phyloP scores from a whole-genome alignment of 2,113 vertebrate genomes.

The Misgurnus mizolepis region DNA sequence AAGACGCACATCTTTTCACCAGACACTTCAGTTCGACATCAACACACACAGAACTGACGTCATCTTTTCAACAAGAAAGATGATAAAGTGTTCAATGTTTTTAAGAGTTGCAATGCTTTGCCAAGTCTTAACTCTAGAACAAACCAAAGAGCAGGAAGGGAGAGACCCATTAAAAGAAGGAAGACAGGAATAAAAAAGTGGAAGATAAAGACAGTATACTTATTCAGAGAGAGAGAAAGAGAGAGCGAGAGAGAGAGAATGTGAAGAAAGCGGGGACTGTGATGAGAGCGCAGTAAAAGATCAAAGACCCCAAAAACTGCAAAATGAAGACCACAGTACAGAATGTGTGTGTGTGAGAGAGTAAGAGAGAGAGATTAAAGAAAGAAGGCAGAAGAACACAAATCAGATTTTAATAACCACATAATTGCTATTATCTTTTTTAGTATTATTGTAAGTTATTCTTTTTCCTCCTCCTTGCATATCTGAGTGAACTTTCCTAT shows the following conservation, averaged over 20 bases:
- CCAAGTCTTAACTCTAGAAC: constrained; percentile 28
- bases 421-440: constrained; percentile 47
- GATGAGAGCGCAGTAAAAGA: constrained; percentile 31
- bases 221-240: constrained; percentile 16
- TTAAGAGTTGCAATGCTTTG: constrained; percentile 13
- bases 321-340: constrained; percentile 8
- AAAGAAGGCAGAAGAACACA: constrained; percentile 25
- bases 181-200: constrained; percentile 8
- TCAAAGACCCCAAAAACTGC: constrained; percentile 31
- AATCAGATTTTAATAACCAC: constrained; percentile 63
- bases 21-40: constrained; percentile 6
- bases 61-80: constrained; percentile 42
- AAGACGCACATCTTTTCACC: not conserved
- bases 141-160: constrained; percentile 21
- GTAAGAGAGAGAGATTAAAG: not conserved
- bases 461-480: constrained; percentile 45
- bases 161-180: constrained; percentile 33
- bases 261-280: constrained; percentile 3
- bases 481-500: constrained; percentile 39
- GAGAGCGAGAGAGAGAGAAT: constrained; percentile 5
- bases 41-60: constrained; percentile 21
- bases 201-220: constrained; percentile 25
- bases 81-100: constrained; percentile 41
- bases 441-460: constrained; percentile 52
- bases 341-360: constrained; percentile 6